Conservation (phyloP, 2,888 invertebrate genomes). For the Rambutsinella grinnellia region DNA sequence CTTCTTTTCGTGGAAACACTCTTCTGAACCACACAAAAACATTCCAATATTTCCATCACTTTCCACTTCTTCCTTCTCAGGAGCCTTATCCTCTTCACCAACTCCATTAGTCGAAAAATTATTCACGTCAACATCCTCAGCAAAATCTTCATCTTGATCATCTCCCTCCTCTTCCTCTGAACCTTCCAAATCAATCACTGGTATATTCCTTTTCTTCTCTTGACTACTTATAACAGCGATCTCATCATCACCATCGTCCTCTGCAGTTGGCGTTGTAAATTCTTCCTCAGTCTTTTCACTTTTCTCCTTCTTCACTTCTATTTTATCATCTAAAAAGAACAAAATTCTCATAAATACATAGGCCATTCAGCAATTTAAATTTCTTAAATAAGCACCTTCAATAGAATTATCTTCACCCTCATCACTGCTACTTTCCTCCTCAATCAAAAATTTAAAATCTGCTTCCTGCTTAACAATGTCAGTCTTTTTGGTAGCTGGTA, state of each 20-base stretch:
- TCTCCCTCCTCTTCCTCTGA: not conserved
- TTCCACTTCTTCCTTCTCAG: not conserved
- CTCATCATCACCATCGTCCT: not conserved
- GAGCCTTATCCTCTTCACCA: not conserved
- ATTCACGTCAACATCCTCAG: conserved; percentile 16
- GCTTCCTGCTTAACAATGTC: too few relatives aligned
- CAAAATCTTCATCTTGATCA: conserved; percentile 28
- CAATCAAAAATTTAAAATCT: too few relatives aligned
- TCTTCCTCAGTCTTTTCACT: not conserved
- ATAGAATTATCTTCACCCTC: too few relatives aligned
- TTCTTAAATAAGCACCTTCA: too few relatives aligned
- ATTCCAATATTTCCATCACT: not conserved
- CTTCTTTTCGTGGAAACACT: conserved; percentile 36
- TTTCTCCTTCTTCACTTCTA: not conserved
- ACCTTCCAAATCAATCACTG: not conserved
- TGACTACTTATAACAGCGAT: too few relatives aligned
- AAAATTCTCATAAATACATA: too few relatives aligned
- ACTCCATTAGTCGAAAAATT: conserved; percentile 4
- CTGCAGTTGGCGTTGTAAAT: not conserved
- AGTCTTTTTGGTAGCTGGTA: too few relatives aligned
- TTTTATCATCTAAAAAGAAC: not conserved
- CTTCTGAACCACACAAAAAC: not conserved
- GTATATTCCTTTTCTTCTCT: not conserved
- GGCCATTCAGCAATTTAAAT: too few relatives aligned
- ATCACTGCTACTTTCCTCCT: too few relatives aligned